Percentiles rank a stretch among this genome's conserved stretches.
Evolutionary conservation across 2,888 invertebrate species (phyloP).

Genomic region (Dendrolimus pini): DNA sequence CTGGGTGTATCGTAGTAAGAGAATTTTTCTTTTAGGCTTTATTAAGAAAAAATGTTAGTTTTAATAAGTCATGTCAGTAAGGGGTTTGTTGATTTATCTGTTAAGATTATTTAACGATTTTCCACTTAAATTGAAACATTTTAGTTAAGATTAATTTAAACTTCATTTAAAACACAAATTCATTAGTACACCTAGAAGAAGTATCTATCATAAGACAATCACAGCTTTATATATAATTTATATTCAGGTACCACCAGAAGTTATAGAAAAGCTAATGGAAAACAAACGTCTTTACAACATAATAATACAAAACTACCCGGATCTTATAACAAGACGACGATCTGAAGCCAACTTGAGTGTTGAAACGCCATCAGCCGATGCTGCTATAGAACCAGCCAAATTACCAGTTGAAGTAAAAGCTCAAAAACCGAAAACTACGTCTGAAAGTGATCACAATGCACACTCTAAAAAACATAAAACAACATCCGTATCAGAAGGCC

Average conservation of each 20-base stretch:
- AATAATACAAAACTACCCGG: conserved; percentile 83
- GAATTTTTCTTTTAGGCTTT: no score
- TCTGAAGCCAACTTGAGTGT: conserved; percentile 75
- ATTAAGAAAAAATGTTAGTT: background rate
- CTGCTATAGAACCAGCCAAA: conserved; percentile 41
- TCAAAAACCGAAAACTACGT: conserved; percentile 27
- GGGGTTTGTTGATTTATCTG: background rate
- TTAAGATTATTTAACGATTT: background rate
- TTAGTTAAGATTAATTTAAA: background rate
- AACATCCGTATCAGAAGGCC: conserved; percentile 11
- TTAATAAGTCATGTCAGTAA: background rate
- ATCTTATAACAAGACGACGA: conserved; percentile 75
- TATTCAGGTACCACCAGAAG: conserved; percentile 81
- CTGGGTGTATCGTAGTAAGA: no score
- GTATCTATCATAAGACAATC: background rate
- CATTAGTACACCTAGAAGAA: background rate
- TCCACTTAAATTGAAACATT: background rate
- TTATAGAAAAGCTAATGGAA: conserved; percentile 78
- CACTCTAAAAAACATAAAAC: conserved; percentile 28
- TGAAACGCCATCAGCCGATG: conserved; percentile 22
- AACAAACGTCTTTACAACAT: conserved; percentile 81
- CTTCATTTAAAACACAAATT: background rate
- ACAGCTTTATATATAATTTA: background rate
- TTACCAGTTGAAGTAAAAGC: conserved; percentile 37
- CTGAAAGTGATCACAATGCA: conserved; percentile 11